Evolutionary conservation across 2,113 vertebrate genomes (phyloP), one percentile per base, ranked within the genome.

Genomic region (Peromyscus polionotus): DNA sequence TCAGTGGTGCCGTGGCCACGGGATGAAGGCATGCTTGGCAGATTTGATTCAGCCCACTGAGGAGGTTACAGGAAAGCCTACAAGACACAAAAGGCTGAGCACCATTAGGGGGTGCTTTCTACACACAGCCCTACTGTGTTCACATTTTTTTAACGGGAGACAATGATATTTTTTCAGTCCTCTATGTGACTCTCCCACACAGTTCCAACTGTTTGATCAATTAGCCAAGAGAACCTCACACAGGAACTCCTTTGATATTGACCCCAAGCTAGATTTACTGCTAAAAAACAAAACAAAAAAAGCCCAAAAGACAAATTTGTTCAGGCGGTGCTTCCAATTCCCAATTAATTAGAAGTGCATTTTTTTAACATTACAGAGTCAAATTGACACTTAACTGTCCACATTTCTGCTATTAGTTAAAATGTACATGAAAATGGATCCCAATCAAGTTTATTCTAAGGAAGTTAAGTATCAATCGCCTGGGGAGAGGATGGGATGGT

Each of bases 211-310:
- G 61, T 96, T 80, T 91, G 81, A 73, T 91, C n/a, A 73, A 36
- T 88, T 73, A 96, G 85, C 73, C 13, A 95, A 95, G 61, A 88
- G 39, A 70, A 68, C 39, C 31, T 26, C 68, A 80, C 5, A 92
- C 68, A 92, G 94, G 51, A 96, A 86, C 42, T 93, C 42, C 19
- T 96, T 80, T 95, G 83, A 97, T 73, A 96, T 1, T 45, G 92
- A 76, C n/a, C 91, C 80, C 85, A 80, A 83, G 73, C 19, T 87
- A 39, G 8, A 88, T 95, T 96, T 93, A 93, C 70, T 91, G 48
- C 65, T 96, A 73, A 86, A 95, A 97, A 63, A 39, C 12, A 9
- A 84, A 84, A 85, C 24, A 39, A 84, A 61, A 57, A 57, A 86
- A 5, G 93, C 42, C 67, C 48, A 20, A 54, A n/a, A 93, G 28